phyloP scores from a whole-genome alignment of 2,113 vertebrate genomes.

The Hippoglossus stenolepis region DNA sequence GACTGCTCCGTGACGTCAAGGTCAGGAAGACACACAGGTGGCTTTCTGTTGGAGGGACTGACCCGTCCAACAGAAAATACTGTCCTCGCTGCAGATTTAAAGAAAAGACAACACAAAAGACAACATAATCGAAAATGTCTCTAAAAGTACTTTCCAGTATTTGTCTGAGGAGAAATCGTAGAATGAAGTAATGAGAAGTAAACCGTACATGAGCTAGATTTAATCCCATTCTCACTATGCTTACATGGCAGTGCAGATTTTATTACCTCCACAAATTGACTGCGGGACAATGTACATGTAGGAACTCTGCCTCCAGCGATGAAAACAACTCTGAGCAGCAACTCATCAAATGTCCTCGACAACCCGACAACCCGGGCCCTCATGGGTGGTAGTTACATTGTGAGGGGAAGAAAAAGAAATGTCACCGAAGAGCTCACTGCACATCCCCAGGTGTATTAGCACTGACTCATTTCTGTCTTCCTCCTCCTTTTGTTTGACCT shows the following conservation, averaged over 20 bases:
- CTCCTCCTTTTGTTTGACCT: constrained; percentile 35
- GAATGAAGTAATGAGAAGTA: background rate
- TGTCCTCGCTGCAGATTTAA: background rate
- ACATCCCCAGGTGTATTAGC: constrained; percentile 13
- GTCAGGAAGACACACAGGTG: constrained; percentile 28
- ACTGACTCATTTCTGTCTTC: constrained; percentile 36
- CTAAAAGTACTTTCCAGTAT: too few species aligned
- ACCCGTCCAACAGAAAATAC: background rate
- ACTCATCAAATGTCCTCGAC: constrained; percentile 36
- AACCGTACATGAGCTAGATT: background rate
- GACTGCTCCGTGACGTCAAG: constrained; percentile 38
- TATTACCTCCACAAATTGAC: constrained; percentile 7
- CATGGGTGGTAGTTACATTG: constrained; percentile 20
- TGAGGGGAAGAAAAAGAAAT: constrained; percentile 21
- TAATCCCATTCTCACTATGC: background rate
- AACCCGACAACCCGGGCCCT: constrained; percentile 39
- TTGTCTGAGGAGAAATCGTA: background rate
- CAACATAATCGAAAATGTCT: too few species aligned
- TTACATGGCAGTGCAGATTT: background rate
- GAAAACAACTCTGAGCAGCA: constrained; percentile 39
- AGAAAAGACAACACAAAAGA: too few species aligned
- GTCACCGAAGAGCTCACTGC: constrained; percentile 20
- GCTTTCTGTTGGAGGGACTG: constrained; percentile 6
- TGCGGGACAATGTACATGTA: constrained; percentile 34
- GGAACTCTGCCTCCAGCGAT: constrained; percentile 44